Evolutionary conservation across 2,797 vertebrate species (phyloP), one percentile per base, ranked within the genome.

Genomic region (Spinibarbus caldwelli): DNA sequence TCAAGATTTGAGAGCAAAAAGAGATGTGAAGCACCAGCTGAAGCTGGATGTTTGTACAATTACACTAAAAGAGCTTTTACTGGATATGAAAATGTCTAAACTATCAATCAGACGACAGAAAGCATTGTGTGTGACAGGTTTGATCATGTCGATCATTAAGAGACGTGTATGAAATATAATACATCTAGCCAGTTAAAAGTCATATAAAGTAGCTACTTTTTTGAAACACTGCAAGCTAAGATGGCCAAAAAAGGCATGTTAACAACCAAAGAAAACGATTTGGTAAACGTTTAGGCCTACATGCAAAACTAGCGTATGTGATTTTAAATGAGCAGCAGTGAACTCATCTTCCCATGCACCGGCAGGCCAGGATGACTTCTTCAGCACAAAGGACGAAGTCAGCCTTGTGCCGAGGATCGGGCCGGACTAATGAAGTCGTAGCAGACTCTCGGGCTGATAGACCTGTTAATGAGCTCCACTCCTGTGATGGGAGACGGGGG

Each of bases 381-480:
- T 86, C 21, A 68, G 82, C 34, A 41, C 68, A 82, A 80, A 76
- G 80, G 80, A 80, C 79, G 86, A 92, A 93, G 89, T 91, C 87
- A 89, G 88, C 88, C 86, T 80, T 91, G 91, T 91, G 86, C 81
- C 45, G 5, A 89, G 91, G 91, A 91, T 91, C 87, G 88, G 92
- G 90, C 91, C 86, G 86, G 87, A 88, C 91, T 95, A 94, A 94
- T 94, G 92, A 94, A 93, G 91, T 90, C 85, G 43, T 86, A 52
- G 85, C 59, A 81, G 57, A 86, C 88, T 91, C 89, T 86, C 86
- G 75, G 70, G 90, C 90, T 93, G 92, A 92, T 92, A 88, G 83
- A 91, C 91, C 89, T 92, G 90, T 91, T 95, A 95, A 94, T 95
- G 93, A 94, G 92, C 88, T 87, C 83, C 85, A 90, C 91, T 91